Evolutionary conservation across 2,113 vertebrate species (phyloP).

Genomic region (Mirza zaza): DNA sequence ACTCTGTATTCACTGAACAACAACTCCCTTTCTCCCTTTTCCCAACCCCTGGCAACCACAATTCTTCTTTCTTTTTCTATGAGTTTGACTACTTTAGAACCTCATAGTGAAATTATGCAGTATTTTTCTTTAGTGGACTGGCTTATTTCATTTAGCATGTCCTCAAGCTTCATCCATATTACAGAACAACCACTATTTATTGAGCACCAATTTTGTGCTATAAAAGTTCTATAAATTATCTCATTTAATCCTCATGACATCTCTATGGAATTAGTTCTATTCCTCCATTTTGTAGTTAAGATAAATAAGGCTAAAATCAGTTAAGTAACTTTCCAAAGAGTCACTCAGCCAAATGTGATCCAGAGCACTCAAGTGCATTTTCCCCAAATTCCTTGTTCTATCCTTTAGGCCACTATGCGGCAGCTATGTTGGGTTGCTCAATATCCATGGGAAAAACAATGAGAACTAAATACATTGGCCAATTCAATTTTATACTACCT

Average conservation of each 20-base stretch:
- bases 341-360: background rate
- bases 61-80: background rate
- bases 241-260: background rate
- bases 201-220: background rate
- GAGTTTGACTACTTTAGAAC: background rate
- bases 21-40: background rate
- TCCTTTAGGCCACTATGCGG: background rate
- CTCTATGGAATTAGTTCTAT: background rate
- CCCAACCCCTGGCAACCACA: background rate
- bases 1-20: background rate
- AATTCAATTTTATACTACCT: background rate
- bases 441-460: background rate
- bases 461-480: background rate
- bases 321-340: constrained; percentile 1
- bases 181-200: background rate
- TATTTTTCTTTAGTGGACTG: background rate
- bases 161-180: background rate
- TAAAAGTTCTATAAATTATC: background rate
- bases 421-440: background rate
- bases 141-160: background rate
- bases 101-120: background rate
- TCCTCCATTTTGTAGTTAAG: background rate
- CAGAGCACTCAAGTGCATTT: background rate
- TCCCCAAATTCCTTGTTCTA: background rate
- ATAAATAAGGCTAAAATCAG: constrained; percentile 4